These are phyloP conservation scores for Ploceus nigricollis DNA, from an alignment of 2,113 vertebrate genomes.

Conservation along the genomic window DNA sequence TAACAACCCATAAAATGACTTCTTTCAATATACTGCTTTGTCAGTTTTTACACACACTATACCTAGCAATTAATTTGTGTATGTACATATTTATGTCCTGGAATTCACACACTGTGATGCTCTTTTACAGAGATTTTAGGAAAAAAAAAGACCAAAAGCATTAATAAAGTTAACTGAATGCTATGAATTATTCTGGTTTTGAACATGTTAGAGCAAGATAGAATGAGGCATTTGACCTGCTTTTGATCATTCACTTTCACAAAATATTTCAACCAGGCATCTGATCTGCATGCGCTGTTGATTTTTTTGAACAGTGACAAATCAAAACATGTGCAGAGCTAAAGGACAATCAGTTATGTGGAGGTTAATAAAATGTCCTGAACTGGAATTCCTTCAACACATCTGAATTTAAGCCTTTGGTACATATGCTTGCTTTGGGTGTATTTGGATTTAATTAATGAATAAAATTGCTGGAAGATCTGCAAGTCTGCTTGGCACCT, in stretches of 20 bases:
- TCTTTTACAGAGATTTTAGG: neutral
- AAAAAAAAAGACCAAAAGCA: neutral
- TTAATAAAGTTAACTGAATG: neutral
- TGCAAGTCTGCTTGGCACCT: neutral
- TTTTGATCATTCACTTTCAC: slow-evolving; percentile 9
- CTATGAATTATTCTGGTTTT: neutral
- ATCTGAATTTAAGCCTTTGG: neutral
- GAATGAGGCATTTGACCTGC: neutral
- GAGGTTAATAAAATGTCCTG: neutral
- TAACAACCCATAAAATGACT: neutral
- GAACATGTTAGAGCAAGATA: neutral
- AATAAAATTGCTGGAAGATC: neutral
- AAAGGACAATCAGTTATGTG: neutral
- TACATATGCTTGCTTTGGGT: neutral
- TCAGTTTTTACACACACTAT: neutral
- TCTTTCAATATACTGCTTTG: neutral
- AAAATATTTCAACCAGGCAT: neutral
- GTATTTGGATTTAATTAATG: neutral
- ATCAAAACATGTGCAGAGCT: slow-evolving; percentile 8
- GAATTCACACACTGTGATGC: neutral
- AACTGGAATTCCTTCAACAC: neutral
- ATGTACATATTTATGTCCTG: neutral
- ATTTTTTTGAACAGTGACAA: neutral
- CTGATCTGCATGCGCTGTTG: neutral
- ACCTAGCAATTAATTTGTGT: neutral